Evolutionary conservation across 2,113 vertebrate genomes (phyloP), one percentile per base, ranked within the genome.

Genomic region (Oreochromis niloticus): DNA sequence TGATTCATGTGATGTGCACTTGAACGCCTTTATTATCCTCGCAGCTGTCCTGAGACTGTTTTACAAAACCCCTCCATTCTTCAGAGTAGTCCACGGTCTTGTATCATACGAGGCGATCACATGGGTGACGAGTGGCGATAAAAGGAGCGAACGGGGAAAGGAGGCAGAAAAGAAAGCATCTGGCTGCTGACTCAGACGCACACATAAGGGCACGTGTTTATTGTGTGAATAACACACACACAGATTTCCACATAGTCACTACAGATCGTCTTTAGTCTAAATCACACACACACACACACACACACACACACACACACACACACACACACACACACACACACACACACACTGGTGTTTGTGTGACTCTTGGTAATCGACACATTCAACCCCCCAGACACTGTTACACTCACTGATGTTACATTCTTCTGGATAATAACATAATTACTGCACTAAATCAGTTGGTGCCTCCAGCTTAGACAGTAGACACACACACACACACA

Each of bases 131-230:
- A 73, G 66, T 12, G 54, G 22, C 7, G 13, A 59, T 36, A 14
- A 80, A 80, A 27, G 61, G 3, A 83, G 52, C 6, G 12, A 55
- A 43, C 1, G 3, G 1, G 13, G 16, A 24, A 30, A 4, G 30
- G 9, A 73, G 61, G 30, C 6, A 39, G 57, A 75, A n/a, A 48
- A 63, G 32, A 89, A 79, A 80, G 52, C 78, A 83, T 87, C 71
- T 88, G 39, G 68, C 78, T 89, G 82, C 87, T 95, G 93, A 95
- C 91, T 95, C 95, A 95, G 82, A 94, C 73, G 84, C 84, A 81
- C 85, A 83, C 84, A 88, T 3, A 90, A 14, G 86, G 4, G 9
- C 30, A 86, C 24, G 63, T 46, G 39, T 80, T 68, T 75, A 56
- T 48, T 84, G 87, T 80, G 88, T 81, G 83, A 91, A 61, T 9